Percentiles rank a stretch among this genome's conserved stretches.
Conservation (phyloP, 2,888 invertebrate genomes). For the Cremastinae sp. region DNA sequence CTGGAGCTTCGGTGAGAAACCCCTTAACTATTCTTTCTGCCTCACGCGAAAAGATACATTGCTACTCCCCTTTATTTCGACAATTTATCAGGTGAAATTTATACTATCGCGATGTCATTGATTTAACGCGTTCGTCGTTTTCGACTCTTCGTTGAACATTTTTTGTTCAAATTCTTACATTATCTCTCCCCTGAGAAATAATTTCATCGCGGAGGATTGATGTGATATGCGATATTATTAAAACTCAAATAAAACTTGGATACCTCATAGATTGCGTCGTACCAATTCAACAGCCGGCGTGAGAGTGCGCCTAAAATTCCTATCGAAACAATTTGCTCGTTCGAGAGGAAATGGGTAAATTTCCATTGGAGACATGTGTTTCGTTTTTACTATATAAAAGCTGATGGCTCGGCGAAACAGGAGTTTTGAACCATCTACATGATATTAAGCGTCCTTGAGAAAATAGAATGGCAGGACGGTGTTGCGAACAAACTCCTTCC, state of each 20-base stretch:
- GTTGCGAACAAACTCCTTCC: conserved; percentile 39
- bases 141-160: not conserved
- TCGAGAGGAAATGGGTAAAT: conserved; percentile 65
- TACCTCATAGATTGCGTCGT: conserved; percentile 33
- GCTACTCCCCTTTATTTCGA: conserved; percentile 37
- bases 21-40: conserved; percentile 46
- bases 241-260: conserved; percentile 7
- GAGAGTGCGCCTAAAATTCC: conserved; percentile 63
- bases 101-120: conserved; percentile 24
- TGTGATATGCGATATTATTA: not conserved
- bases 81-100: conserved; percentile 52
- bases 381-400: conserved; percentile 10
- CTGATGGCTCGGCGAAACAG: conserved; percentile 55
- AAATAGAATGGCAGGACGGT: conserved; percentile 64
- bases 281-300: conserved; percentile 52
- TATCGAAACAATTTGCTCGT: conserved; percentile 67
- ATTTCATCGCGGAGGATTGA: conserved; percentile 1
- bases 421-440: conserved; percentile 66
- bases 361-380: conserved; percentile 65
- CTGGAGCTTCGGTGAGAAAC: conserved; percentile 17
- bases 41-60: conserved; percentile 24
- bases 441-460: conserved; percentile 70
- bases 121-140: too few relatives aligned
- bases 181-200: not conserved
- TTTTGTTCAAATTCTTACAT: conserved; percentile 1